These are phyloP conservation scores for Paratilapia polleni DNA, from an alignment of 2,113 vertebrate species.

Conservation along the genomic window DNA sequence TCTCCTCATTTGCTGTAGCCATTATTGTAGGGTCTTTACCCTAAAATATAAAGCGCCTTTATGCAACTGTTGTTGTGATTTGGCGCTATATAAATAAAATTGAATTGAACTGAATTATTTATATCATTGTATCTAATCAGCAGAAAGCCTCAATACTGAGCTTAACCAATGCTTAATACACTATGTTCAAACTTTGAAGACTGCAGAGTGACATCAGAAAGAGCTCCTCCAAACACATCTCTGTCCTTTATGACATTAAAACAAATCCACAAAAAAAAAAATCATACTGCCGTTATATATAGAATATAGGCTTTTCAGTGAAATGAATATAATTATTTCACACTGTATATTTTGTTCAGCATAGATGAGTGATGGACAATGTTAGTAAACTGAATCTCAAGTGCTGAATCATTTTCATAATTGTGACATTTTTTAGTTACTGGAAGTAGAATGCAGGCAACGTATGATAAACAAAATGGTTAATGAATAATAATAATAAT, in stretches of 20 bases:
- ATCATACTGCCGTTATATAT: background rate
- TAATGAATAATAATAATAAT: background rate
- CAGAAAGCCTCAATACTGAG: background rate
- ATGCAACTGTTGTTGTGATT: no score
- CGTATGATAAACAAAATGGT: background rate
- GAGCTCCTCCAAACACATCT: background rate
- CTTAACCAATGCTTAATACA: background rate
- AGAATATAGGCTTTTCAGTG: background rate
- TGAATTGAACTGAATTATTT: no score
- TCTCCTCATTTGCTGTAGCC: background rate
- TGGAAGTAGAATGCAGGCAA: background rate
- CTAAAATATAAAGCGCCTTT: no score
- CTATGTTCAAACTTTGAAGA: background rate
- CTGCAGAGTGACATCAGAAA: background rate
- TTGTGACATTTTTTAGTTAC: background rate
- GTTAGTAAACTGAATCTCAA: background rate
- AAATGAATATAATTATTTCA: background rate
- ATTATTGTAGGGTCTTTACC: no score
- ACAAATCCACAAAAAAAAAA: fast-evolving
- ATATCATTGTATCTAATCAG: background rate
- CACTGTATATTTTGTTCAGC: background rate
- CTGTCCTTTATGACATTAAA: background rate
- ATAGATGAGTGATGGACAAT: background rate
- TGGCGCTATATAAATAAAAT: no score
- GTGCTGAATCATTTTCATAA: background rate